Conservation (phyloP, 2,113 vertebrate genomes). For the Arenaria interpres region DNA sequence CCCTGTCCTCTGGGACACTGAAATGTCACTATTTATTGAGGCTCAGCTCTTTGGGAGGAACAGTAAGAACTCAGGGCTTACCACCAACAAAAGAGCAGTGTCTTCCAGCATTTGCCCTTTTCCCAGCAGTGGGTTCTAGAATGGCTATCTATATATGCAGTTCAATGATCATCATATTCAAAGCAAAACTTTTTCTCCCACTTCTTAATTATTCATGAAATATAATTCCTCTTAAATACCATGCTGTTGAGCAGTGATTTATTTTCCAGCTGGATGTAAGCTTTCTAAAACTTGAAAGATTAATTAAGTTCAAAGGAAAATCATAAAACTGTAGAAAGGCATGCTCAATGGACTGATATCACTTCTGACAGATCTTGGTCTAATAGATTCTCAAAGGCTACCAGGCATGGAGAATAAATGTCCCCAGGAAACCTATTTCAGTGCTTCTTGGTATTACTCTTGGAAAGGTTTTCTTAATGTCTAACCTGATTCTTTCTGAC, state of each 20-base stretch:
- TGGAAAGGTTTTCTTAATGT: background rate
- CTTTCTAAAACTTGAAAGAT: background rate
- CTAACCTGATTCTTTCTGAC: background rate
- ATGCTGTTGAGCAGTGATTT: background rate
- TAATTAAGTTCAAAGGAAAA: constrained; percentile 40
- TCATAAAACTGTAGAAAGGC: background rate
- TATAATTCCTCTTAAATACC: background rate
- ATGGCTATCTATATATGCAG: background rate
- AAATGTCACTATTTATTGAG: background rate
- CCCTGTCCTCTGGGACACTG: background rate
- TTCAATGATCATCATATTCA: background rate
- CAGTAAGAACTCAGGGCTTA: background rate
- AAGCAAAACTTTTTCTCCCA: background rate
- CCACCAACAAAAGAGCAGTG: background rate
- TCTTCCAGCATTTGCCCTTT: background rate
- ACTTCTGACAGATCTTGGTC: background rate
- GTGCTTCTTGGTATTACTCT: background rate
- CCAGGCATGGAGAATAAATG: background rate
- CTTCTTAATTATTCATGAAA: background rate
- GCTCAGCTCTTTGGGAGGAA: background rate
- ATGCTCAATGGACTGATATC: background rate
- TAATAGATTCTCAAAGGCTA: background rate
- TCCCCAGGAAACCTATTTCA: background rate
- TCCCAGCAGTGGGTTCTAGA: background rate
- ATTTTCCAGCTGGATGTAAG: background rate